Percentiles rank a stretch among this genome's conserved stretches.
Conservation (phyloP, 2,888 invertebrate genomes). For the Graphium colonna region DNA sequence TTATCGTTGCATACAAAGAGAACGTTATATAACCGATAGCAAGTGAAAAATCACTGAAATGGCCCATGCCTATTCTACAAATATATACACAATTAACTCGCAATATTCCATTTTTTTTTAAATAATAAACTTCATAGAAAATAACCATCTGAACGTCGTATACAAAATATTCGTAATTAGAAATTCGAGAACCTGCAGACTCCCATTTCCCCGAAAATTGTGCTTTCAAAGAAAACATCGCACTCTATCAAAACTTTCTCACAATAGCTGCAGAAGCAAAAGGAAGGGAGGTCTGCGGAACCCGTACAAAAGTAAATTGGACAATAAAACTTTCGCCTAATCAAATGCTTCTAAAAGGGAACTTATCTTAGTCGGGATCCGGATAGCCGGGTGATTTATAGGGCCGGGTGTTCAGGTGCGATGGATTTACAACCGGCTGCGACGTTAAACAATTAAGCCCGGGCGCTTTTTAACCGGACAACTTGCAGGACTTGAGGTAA, state of each 20-base stretch:
- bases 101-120: no score
- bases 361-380: slow-evolving; percentile 29
- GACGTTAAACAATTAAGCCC: slow-evolving; percentile 30
- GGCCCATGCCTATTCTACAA: no score
- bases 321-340: slow-evolving; percentile 35
- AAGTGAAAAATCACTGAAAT: no score
- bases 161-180: neutral
- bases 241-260: slow-evolving; percentile 9
- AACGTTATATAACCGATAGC: no score
- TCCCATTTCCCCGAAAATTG: neutral
- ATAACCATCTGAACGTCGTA: no score
- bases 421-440: slow-evolving; percentile 40
- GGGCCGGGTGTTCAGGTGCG: slow-evolving; percentile 38
- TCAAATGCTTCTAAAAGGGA: slow-evolving; percentile 24
- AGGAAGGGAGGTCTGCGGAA: slow-evolving; percentile 7
- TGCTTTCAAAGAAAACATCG: neutral
- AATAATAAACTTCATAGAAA: no score
- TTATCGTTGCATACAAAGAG: no score
- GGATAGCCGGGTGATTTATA: slow-evolving; percentile 39
- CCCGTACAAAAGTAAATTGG: slow-evolving; percentile 18
- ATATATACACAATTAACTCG: no score
- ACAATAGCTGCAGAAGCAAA: neutral
- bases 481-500: slow-evolving; percentile 8
- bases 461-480: slow-evolving; percentile 23
- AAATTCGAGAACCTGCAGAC: neutral